Evolutionary conservation across 2,888 invertebrate species (phyloP), one percentile per base, ranked within the genome.

Genomic region (Patella pellucida): DNA sequence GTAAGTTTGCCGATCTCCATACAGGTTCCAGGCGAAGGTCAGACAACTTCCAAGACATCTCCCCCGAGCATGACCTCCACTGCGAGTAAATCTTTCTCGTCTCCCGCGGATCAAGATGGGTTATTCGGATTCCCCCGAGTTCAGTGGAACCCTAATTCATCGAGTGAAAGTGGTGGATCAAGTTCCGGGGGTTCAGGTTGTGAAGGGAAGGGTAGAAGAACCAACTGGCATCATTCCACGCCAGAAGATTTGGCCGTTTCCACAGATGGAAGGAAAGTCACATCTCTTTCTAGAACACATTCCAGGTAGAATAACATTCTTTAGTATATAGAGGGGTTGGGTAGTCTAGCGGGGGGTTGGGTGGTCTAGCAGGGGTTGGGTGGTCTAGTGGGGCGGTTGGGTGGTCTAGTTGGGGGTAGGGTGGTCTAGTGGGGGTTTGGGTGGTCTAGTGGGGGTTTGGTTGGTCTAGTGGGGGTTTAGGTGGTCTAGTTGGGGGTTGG

Each of bases 231-330:
- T 73, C 62, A 78, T 19, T 62, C 62, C 23, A 62, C 62, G 4
- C 62, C 62, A 62, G 62, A 62, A 62, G 62, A 62, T 62, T 62
- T 81, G 27, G 75, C 82, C 9, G 51, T 84, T 7, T 80, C 84
- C 52, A 80, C 83, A 56, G 88, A 87, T 78, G 86, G 86, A 31
- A 78, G 88, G 27, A 87, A 87, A 76, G 85, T 87, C 67, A 87
- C 87, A 41, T 88, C 89, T 19, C 80, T 90, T 51, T 90, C 90
- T 9, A 85, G 89, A 67, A 88, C 90, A 52, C 89, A 89, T 78
- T 90, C 90, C 75, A 88, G 90, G 90, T 90, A 78, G 80, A 80
- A 72, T 41, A 41, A 41, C 7, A 41, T 41, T 41, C 41, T 41
- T 9, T 41, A 41, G 9, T 1, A 41, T 41, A 1, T 41, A 9